A percentile compares a stretch with the other conserved stretches of the same genome.
Conservation (phyloP, 2,113 vertebrate genomes). For the Clarias magur region DNA sequence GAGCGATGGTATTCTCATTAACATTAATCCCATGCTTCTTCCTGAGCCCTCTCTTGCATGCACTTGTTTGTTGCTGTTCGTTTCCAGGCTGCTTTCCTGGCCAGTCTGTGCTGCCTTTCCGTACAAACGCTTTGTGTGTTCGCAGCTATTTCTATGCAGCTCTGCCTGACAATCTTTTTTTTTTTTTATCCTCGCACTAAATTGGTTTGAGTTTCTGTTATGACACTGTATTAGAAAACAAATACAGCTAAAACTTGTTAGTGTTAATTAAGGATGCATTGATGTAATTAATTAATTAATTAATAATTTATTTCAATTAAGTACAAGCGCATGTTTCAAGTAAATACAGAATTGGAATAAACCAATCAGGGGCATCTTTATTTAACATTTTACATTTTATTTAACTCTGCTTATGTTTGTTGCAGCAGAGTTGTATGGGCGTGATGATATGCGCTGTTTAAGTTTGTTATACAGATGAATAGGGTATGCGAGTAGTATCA, state of each 20-base stretch:
- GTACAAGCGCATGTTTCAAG: neutral
- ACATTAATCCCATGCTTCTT: slow-evolving; percentile 70
- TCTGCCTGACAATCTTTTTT: slow-evolving; percentile 56
- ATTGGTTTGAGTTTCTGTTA: neutral
- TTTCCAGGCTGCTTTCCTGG: slow-evolving; percentile 16
- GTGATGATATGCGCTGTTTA: neutral
- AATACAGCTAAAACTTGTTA: neutral
- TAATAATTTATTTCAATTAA: no score
- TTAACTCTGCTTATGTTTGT: neutral
- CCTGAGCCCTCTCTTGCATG: slow-evolving; percentile 66
- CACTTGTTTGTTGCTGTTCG: slow-evolving; percentile 47
- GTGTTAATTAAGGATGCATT: neutral
- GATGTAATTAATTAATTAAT: neutral
- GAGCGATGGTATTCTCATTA: slow-evolving; percentile 70
- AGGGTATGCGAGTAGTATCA: neutral
- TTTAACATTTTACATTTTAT: neutral
- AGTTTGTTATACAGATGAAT: neutral
- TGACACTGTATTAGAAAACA: neutral
- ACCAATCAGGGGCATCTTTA: neutral
- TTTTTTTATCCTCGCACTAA: slow-evolving; percentile 1
- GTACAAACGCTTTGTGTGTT: slow-evolving; percentile 2
- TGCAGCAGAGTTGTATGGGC: neutral
- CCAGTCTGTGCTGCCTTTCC: neutral
- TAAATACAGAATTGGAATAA: neutral
- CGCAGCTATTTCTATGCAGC: slow-evolving; percentile 59